These are phyloP conservation scores for Furcula furcula DNA, from an alignment of 2,888 invertebrate genomes.

Conservation along the genomic window DNA sequence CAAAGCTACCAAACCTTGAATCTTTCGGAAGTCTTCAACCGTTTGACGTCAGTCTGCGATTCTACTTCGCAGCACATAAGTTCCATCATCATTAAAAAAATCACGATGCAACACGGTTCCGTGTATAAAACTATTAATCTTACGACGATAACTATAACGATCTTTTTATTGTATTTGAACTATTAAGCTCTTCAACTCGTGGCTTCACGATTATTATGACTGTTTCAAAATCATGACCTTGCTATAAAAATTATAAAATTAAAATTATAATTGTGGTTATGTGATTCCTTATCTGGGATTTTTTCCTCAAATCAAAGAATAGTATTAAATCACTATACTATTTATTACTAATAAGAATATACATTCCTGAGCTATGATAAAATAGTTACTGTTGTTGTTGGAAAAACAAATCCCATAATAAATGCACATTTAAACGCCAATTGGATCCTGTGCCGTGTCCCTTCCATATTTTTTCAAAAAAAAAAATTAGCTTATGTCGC, in stretches of 20 bases:
- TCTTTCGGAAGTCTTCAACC: constrained; percentile 70
- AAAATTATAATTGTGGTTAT: background rate
- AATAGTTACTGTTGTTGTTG: too few species aligned
- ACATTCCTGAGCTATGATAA: too few species aligned
- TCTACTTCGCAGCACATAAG: constrained; percentile 59
- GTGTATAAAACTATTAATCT: constrained; percentile 63
- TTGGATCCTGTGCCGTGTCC: too few species aligned
- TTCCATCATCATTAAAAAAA: constrained; percentile 60
- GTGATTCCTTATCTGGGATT: too few species aligned
- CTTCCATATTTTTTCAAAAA: too few species aligned
- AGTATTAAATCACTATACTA: too few species aligned
- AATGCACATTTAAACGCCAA: too few species aligned
- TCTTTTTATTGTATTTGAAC: constrained; percentile 16
- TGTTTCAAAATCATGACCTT: constrained; percentile 6
- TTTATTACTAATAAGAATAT: too few species aligned
- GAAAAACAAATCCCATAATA: too few species aligned
- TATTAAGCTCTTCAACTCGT: constrained; percentile 16
- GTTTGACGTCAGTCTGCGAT: constrained; percentile 51
- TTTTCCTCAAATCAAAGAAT: too few species aligned
- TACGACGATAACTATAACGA: constrained; percentile 39
- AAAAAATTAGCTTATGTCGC: too few species aligned
- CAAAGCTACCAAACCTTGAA: constrained; percentile 54
- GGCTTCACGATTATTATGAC: constrained; percentile 11
- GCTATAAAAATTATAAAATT: background rate
- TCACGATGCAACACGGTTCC: constrained; percentile 68